Conservation (phyloP, 2,113 vertebrate species). For the Cyprinodon brontotheroides region DNA sequence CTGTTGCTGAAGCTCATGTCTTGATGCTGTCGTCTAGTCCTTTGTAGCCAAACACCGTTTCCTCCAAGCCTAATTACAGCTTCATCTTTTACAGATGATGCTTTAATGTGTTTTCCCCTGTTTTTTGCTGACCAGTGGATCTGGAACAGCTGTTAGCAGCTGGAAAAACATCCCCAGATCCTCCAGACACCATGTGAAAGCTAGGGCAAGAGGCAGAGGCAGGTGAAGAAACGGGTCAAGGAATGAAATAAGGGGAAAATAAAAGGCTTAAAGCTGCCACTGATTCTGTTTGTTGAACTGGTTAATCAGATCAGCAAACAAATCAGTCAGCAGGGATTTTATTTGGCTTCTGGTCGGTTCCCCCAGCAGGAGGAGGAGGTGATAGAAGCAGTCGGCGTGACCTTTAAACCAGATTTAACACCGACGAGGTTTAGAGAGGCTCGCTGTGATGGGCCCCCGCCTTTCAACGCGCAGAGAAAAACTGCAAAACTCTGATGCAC, state of each 20-base stretch:
- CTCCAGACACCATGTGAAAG: not conserved
- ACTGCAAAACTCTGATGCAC: not conserved
- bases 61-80: constrained; percentile 10
- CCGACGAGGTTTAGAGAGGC: not conserved
- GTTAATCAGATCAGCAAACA: not conserved
- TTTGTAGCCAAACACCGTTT: constrained; percentile 2
- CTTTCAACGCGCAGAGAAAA: not conserved
- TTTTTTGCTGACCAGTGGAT: not conserved
- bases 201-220: not conserved
- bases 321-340: not conserved
- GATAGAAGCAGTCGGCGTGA: not conserved
- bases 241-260: not conserved
- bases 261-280: not conserved
- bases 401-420: not conserved
- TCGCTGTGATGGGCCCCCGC: not conserved
- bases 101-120: not conserved
- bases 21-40: not conserved
- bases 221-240: not conserved
- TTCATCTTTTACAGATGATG: not conserved
- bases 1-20: constrained; percentile 2
- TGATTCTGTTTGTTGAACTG: not conserved
- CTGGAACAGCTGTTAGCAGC: constrained; percentile 12
- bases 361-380: not conserved
- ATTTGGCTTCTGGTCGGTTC: not conserved
- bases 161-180: not conserved